A percentile compares a stretch with the other conserved stretches of the same genome.
Evolutionary conservation across 2,888 invertebrate species (phyloP).

Genomic region (Plagodis dolabraria): DNA sequence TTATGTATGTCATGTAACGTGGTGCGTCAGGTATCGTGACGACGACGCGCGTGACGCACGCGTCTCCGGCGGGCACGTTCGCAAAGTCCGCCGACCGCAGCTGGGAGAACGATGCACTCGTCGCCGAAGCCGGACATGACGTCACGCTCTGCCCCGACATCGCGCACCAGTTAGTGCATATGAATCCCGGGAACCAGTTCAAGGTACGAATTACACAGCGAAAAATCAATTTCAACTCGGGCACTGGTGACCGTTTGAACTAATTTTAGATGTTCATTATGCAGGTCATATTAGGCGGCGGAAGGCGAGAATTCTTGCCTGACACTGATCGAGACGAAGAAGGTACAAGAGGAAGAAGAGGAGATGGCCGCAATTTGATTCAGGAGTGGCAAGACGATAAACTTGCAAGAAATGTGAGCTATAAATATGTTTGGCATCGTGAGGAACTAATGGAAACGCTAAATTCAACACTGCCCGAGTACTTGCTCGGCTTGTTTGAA

Average conservation of each 20-base stretch:
- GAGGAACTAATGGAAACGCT: not conserved
- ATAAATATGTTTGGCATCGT: not conserved
- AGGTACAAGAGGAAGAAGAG: not conserved
- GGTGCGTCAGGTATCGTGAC: conserved; percentile 78
- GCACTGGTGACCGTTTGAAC: no score
- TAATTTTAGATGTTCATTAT: no score
- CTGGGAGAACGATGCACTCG: conserved; percentile 85
- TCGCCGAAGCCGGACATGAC: not conserved
- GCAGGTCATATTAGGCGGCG: conserved; percentile 1
- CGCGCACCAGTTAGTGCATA: not conserved
- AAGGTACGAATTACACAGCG: not conserved
- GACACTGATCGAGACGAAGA: not conserved
- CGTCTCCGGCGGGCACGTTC: conserved; percentile 88
- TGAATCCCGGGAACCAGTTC: not conserved
- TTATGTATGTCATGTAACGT: no score
- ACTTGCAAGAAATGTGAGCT: not conserved
- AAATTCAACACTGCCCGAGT: not conserved
- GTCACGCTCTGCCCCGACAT: not conserved
- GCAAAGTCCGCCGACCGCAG: conserved; percentile 87
- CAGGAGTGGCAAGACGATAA: not conserved
- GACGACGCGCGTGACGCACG: conserved; percentile 90
- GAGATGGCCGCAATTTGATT: not conserved
- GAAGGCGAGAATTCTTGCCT: conserved; percentile 1
- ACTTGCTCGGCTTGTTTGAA: not conserved
- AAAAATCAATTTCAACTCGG: no score